Evolutionary conservation across 2,113 vertebrate species (phyloP), one percentile per base, ranked within the genome.

Genomic region (Protobothrops flavoviridis): DNA sequence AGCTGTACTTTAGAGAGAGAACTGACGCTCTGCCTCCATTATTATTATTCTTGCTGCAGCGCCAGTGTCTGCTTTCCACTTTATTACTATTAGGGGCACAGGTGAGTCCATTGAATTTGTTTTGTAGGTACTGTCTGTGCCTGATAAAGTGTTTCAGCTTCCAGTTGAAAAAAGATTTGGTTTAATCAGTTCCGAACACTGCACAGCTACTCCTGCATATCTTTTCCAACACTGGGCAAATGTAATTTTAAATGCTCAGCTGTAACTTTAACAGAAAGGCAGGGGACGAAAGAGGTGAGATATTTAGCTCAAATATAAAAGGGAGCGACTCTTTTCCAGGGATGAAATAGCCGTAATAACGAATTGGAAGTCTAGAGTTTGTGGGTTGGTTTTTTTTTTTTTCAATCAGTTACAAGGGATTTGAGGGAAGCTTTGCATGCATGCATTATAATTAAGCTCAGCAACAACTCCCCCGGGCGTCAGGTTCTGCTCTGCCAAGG

Each of bases 221-320:
- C 29, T 95, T 89, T 93, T 87, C 92, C 91, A 95, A 85, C 89
- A 89, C 8, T 91, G 92, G 45, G 12, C 61, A 94, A 94, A 96
- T 81, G 39, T 85, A 24, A 64, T 94, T 94, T 95, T 92, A 95
- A 95, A 89, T 94, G 89, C 10, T 95, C 88, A 13, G 88, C 57
- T 43, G 12, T 92, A 87, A 53, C 64, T 55, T 93, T 64, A 53
- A 93, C 86, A 61, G 89, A 87, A 33, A 23, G 88, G 39, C 1
- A 53, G 29, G 26, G 91, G 74, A 59, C 39, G 48, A 20, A 55
- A 90, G 93, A 90, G 81, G 87, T 94, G 88, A 74, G 91, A 26
- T 93, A 91, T 92, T 94, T 95, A 95, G 53, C 74, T 50, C 94
- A 94, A 4, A 11, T 92, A 94, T 94, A 95, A 61, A 94, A 88